Conservation (phyloP, 2,888 invertebrate species). For the Troglohyphantes excavatus region DNA sequence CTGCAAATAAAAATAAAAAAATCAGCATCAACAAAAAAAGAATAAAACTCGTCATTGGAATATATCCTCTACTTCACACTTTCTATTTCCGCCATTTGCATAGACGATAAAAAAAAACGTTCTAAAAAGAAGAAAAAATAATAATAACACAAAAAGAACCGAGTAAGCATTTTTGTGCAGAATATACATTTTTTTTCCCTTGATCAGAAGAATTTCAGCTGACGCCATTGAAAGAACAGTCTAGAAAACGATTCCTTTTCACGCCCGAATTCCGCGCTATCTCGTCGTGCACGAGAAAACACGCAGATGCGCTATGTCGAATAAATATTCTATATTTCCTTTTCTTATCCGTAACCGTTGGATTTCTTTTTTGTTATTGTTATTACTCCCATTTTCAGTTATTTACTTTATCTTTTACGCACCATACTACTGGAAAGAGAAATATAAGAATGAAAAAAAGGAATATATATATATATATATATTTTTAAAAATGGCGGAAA, state of each 20-base stretch:
- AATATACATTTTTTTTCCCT: slow-evolving; percentile 60
- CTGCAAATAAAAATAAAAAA: not conserved
- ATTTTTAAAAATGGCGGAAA: slow-evolving; percentile 4
- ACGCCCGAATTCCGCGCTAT: slow-evolving; percentile 44
- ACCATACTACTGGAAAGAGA: slow-evolving; percentile 33
- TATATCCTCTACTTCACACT: slow-evolving; percentile 39
- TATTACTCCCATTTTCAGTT: slow-evolving; percentile 25
- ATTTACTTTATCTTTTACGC: slow-evolving; percentile 65
- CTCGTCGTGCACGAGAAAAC: slow-evolving; percentile 63
- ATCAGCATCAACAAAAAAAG: not conserved
- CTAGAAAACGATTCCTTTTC: slow-evolving; percentile 65
- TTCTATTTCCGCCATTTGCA: slow-evolving; percentile 42
- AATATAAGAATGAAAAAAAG: not conserved
- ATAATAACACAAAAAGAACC: slow-evolving; percentile 11
- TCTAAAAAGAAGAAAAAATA: not conserved
- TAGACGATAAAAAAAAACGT: slow-evolving; percentile 34
- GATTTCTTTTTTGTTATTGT: slow-evolving; percentile 9
- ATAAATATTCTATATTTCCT: slow-evolving; percentile 60
- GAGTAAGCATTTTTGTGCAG: slow-evolving; percentile 42
- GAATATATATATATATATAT: not conserved
- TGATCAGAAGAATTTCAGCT: slow-evolving; percentile 51
- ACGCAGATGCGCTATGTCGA: slow-evolving; percentile 57
- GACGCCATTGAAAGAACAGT: slow-evolving; percentile 67
- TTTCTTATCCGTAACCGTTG: slow-evolving; percentile 51
- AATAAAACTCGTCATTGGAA: not conserved